Evolutionary conservation across 30 jellyfish, hydroid and myxozoan species (phyloP).

Genomic region (Cassiopea andromeda): DNA sequence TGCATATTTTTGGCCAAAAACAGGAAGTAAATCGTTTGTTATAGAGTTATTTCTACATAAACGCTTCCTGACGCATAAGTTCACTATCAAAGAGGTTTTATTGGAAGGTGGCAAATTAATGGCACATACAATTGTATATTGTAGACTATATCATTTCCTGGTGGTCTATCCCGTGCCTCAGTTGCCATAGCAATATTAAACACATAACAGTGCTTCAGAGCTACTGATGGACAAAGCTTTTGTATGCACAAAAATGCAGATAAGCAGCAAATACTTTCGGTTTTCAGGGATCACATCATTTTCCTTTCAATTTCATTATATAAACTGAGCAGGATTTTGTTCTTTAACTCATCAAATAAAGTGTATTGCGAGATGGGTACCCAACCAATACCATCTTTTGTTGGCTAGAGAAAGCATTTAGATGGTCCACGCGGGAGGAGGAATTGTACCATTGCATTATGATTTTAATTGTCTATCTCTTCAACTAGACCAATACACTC

Average conservation of each 20-base stretch:
- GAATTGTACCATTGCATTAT: constrained; percentile 49
- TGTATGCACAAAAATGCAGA: not conserved
- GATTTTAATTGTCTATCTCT: constrained; percentile 37
- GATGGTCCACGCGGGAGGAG: constrained; percentile 69
- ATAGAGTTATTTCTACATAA: not conserved
- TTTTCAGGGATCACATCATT: not conserved
- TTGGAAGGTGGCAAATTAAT: too few relatives aligned
- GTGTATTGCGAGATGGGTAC: constrained; percentile 9
- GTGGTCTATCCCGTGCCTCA: not conserved
- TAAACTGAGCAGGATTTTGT: not conserved
- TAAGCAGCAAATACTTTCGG: not conserved
- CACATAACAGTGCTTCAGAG: not conserved
- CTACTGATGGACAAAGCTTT: not conserved
- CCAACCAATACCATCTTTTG: constrained; percentile 34
- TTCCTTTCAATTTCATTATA: not conserved
- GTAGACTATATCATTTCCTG: not conserved
- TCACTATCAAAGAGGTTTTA: not conserved
- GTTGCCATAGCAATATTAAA: not conserved
- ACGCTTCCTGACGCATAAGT: not conserved
- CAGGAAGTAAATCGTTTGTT: not conserved
- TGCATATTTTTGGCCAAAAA: not conserved
- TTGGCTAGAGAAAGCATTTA: constrained; percentile 47
- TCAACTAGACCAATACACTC: constrained; percentile 43
- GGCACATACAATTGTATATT: not conserved
- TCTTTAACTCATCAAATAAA: not conserved